Evolutionary conservation across 2,797 vertebrate species (phyloP), one percentile per base, ranked within the genome.

Genomic region (Rhinophrynus dorsalis): DNA sequence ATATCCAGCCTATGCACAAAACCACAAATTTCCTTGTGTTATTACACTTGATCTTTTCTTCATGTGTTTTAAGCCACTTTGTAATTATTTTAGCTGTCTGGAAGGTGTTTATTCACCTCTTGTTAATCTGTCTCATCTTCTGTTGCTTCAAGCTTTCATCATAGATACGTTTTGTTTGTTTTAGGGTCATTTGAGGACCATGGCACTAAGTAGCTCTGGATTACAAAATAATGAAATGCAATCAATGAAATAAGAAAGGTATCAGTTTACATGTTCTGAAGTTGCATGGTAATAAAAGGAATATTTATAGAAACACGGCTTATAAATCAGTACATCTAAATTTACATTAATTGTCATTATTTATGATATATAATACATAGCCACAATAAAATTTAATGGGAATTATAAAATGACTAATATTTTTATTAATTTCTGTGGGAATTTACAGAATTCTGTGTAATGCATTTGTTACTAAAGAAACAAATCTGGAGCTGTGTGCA

Each of bases 11-110:
- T 65, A 59, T 42, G 54, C 54, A 65, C 59, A 66, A 72, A 58
- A 65, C 61, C 45, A 59, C 57, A 42, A 65, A 20, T 56, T 72
- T 65, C 61, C 64, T 72, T 65, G 69, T 66, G 69, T 33, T 72
- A 66, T 72, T 66, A 38, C 35, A 52, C 61, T 72, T 72, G 64
- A 72, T 72, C 61, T 65, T 65, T 59, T 59, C 60, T 63, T 72
- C 61, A 59, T 72, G 61, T 72, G 50, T 30, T 66, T 50, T 72
- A 59, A 72, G 61, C 61, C 21, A 58, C 40, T 72, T 72, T 72
- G 61, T 33, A 38, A 42, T 63, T 65, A 65, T 65, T 72, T 72
- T 59, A 72, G 61, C 32, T 58, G 61, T 35, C 37, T 23, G 45
- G 54, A 72, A 66, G 69, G 69, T 72, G 68, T 63, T 71, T 63